A percentile compares a stretch with the other conserved stretches of the same genome.
phyloP scores from a whole-genome alignment of 1,140 invertebrate species.

The Sweltsa coloradensis region DNA sequence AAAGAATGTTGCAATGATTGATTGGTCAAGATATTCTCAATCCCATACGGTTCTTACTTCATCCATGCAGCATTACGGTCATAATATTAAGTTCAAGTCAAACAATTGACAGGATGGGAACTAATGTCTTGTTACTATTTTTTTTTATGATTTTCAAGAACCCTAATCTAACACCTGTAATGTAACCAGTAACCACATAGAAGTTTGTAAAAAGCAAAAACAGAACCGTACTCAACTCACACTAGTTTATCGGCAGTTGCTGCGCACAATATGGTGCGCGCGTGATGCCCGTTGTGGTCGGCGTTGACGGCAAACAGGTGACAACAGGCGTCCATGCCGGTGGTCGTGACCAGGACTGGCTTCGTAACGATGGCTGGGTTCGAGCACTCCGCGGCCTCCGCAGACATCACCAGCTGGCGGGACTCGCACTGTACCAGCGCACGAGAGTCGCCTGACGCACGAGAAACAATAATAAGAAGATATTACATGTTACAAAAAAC shows the following conservation, averaged over 20 bases:
- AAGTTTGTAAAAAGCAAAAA: no score
- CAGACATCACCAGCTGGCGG: slow-evolving; percentile 44
- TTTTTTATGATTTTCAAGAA: no score
- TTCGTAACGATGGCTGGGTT: slow-evolving; percentile 46
- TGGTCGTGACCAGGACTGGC: slow-evolving; percentile 30
- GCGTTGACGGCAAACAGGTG: slow-evolving; percentile 43
- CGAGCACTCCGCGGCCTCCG: slow-evolving; percentile 40
- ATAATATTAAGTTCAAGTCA: no score
- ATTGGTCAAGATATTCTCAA: no score
- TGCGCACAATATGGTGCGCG: slow-evolving; percentile 37
- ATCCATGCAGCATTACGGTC: no score
- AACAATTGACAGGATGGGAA: no score
- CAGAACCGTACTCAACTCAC: slow-evolving; percentile 32
- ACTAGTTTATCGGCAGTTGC: slow-evolving; percentile 51
- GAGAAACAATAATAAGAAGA: not conserved
- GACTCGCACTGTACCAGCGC: slow-evolving; percentile 48
- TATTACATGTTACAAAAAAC: not conserved
- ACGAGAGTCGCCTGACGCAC: slow-evolving; percentile 39
- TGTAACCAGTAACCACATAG: no score
- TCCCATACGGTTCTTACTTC: no score
- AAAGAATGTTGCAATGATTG: no score
- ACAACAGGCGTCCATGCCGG: slow-evolving; percentile 36
- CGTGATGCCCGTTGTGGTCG: slow-evolving; percentile 20
- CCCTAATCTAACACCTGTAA: no score
- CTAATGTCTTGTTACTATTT: no score